These are phyloP conservation scores for Copsychus sechellarum DNA, from an alignment of 2,113 vertebrate species.

Conservation along the genomic window DNA sequence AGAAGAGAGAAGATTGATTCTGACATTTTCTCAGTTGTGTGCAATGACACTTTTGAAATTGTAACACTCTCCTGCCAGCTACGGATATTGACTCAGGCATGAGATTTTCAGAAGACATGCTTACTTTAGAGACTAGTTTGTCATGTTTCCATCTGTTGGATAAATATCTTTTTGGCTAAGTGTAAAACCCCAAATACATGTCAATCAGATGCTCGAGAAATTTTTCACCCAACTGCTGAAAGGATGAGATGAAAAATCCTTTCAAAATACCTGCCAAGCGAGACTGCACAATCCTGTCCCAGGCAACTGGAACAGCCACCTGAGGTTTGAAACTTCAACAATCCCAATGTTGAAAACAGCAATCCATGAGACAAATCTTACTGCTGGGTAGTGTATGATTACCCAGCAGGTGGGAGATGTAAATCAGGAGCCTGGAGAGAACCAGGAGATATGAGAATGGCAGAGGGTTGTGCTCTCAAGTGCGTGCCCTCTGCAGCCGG, in stretches of 20 bases:
- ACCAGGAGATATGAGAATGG: not conserved
- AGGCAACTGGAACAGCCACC: not conserved
- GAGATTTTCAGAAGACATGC: conserved; percentile 18
- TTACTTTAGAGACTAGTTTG: conserved; percentile 40
- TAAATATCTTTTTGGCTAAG: conserved; percentile 52
- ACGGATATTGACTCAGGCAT: conserved; percentile 19
- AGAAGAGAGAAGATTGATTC: not conserved
- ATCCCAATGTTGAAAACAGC: not conserved
- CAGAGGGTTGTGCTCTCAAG: not conserved
- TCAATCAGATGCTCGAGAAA: not conserved
- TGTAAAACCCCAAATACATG: conserved; percentile 21
- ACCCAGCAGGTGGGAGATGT: conserved; percentile 38
- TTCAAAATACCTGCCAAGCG: not conserved
- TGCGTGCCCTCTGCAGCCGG: not conserved
- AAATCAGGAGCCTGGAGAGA: conserved; percentile 39
- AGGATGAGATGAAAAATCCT: not conserved
- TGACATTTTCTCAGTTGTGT: conserved; percentile 40
- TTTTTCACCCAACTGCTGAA: not conserved
- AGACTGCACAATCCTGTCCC: not conserved
- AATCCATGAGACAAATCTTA: not conserved
- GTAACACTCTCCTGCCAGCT: not conserved
- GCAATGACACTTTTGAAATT: not conserved
- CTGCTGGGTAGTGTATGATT: not conserved
- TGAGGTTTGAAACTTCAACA: not conserved
- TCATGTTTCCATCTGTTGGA: conserved; percentile 55